phyloP scores from a whole-genome alignment of 1,140 invertebrate species.

The Tetramorium simillimum region DNA sequence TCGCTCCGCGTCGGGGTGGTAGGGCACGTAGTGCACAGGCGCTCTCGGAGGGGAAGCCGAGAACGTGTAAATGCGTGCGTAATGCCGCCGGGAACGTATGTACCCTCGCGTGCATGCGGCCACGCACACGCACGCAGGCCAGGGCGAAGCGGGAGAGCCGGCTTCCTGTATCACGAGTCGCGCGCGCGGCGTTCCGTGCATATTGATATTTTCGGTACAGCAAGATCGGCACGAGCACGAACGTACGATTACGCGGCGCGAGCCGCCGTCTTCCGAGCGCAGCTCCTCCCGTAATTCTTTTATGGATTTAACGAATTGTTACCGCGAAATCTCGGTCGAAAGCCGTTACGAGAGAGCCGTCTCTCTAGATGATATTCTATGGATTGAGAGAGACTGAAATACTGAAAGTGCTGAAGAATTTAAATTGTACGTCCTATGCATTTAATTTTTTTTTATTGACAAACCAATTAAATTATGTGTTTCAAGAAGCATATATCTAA shows the following conservation, averaged over 20 bases:
- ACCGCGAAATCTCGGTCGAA: not conserved
- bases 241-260: conserved; percentile 37
- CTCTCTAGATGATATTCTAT: not conserved
- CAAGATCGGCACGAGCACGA: conserved; percentile 25
- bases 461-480: not conserved
- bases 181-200: conserved; percentile 62
- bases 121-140: not conserved
- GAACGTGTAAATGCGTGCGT: conserved; percentile 72
- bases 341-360: not conserved
- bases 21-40: conserved; percentile 35
- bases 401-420: not conserved
- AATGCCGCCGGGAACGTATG: conserved; percentile 57
- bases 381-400: not conserved
- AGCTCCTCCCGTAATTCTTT: not conserved
- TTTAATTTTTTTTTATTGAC: not conserved
- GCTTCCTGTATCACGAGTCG: conserved; percentile 71
- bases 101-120: not conserved
- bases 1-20: conserved; percentile 10
- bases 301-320: not conserved
- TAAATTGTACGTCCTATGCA: not conserved
- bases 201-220: conserved; percentile 74
- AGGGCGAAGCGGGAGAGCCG: conserved; percentile 62
- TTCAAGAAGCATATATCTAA: not conserved
- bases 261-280: not conserved
- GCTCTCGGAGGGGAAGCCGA: conserved; percentile 14